Evolutionary conservation across 2,888 invertebrate genomes (phyloP), one percentile per base, ranked within the genome.

Genomic region (Busseola fusca): DNA sequence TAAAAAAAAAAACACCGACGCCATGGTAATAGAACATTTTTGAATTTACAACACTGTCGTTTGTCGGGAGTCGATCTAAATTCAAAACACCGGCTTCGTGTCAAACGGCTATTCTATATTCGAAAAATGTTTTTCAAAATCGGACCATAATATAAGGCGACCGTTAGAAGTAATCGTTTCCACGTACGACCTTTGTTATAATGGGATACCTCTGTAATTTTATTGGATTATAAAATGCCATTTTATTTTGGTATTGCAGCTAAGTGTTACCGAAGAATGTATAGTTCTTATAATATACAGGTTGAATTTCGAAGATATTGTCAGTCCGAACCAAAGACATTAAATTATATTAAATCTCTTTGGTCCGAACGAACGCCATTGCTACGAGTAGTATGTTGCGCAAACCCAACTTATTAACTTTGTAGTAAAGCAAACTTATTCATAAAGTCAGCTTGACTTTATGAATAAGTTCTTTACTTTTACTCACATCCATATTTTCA

Each of bases 141-240:
- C 57, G 42, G 73, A 77, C 81, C 71, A 69, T 58, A 45, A 66
- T 74, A 63, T 70, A 72, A 73, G 45, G 54, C 69, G 76, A 65
- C 67, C 63, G 70, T 83, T 81, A 37, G 52, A 74, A 75, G 64
- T 85, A 84, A 84, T 83, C 73, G 69, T 40, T 84, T 83, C 85
- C 68, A 57, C 69, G 73, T 83, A 84, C 66, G 75, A 62, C 50
- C 57, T 58, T 45, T 68, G 52, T 18, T 72, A 57, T 72, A 77
- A 74, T 77, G 63, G 69, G 70, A 76, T 72, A 72, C 69, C 72
- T 71, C 34, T 77, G 57, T 83, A 85, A 83, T 83, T 84, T 85
- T 65, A 78, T 74, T 74, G 65, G 63, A 65, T 76, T 76, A 75
- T 85, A 65, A 77, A 85, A 77, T 73, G 74, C 69, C 34, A 68